These are phyloP conservation scores for Aplochiton taeniatus DNA, from an alignment of 2,797 vertebrate species.

Conservation along the genomic window DNA sequence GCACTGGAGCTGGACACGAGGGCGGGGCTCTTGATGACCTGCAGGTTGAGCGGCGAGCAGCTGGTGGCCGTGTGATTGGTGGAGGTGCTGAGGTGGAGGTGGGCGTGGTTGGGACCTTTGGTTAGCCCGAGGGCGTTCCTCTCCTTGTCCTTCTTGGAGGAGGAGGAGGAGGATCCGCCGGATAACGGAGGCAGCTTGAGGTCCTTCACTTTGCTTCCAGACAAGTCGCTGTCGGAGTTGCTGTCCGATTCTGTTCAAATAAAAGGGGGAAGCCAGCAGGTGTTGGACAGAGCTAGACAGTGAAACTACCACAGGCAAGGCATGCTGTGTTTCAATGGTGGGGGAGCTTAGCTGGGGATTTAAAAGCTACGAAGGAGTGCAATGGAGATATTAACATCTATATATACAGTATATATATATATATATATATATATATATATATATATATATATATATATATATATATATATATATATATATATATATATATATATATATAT, in stretches of 20 bases:
- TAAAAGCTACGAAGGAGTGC: no score
- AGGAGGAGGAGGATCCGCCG: constrained; percentile 77
- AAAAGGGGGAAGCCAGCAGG: background rate
- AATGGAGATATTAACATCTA: no score
- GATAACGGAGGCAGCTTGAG: constrained; percentile 66
- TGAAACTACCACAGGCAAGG: background rate
- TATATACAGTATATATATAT: no score
- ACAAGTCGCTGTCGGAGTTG: constrained; percentile 95
- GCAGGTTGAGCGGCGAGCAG: constrained; percentile 88
- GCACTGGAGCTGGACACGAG: constrained; percentile 87
- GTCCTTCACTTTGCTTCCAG: constrained; percentile 91
- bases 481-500: no score
- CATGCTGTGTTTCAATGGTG: no score
- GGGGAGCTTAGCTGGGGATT: no score
- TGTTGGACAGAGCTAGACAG: background rate
- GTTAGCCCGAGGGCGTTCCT: constrained; percentile 82
- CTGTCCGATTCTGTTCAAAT: constrained; percentile 89
- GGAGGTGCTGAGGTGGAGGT: constrained; percentile 87
- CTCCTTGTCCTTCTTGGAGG: constrained; percentile 87
- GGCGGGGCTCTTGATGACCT: constrained; percentile 89
- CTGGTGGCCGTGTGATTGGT: constrained; percentile 76
- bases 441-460: background rate
- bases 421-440: no score
- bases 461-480: no score
- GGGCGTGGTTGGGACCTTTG: constrained; percentile 75